A percentile compares a stretch with the other conserved stretches of the same genome.
Conservation (phyloP, 1,140 invertebrate genomes). For the Temnothorax curvispinosus region DNA sequence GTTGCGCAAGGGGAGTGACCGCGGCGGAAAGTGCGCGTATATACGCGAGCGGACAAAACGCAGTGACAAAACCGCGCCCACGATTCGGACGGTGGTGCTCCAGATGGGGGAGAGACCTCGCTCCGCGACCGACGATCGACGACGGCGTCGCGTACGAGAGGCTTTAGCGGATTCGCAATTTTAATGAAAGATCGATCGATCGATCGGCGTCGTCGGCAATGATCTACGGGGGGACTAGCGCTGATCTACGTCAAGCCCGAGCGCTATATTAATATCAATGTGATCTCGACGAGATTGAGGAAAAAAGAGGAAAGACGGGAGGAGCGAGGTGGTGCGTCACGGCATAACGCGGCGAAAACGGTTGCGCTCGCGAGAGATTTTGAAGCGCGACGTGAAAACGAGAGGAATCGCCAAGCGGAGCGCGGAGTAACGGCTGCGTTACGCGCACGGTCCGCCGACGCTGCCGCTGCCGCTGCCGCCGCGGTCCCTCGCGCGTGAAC, state of each 20-base stretch:
- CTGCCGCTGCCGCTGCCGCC: conserved; percentile 12
- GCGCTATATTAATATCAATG: background rate
- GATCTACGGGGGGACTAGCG: background rate
- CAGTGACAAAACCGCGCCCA: conserved; percentile 68
- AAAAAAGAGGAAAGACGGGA: background rate
- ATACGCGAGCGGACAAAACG: background rate
- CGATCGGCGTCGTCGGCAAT: background rate
- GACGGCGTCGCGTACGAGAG: background rate
- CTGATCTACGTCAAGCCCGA: background rate
- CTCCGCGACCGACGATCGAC: background rate
- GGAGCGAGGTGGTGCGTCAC: too few relatives aligned
- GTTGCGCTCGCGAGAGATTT: background rate
- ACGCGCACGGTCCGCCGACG: too few relatives aligned
- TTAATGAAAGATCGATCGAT: conserved; percentile 28
- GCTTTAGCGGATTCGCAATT: conserved; percentile 1
- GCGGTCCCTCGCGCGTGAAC: conserved; percentile 64
- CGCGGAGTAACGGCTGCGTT: conserved; percentile 41
- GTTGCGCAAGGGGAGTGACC: conserved; percentile 41
- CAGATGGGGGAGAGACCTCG: conserved; percentile 46
- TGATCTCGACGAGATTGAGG: background rate
- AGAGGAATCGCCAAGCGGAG: conserved; percentile 32
- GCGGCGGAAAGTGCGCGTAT: conserved; percentile 13
- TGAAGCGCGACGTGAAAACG: background rate
- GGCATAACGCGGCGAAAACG: too few relatives aligned
- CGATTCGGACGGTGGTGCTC: conserved; percentile 1